phyloP scores from a whole-genome alignment of 1,140 invertebrate species.

The Meloidogyne hapla region DNA sequence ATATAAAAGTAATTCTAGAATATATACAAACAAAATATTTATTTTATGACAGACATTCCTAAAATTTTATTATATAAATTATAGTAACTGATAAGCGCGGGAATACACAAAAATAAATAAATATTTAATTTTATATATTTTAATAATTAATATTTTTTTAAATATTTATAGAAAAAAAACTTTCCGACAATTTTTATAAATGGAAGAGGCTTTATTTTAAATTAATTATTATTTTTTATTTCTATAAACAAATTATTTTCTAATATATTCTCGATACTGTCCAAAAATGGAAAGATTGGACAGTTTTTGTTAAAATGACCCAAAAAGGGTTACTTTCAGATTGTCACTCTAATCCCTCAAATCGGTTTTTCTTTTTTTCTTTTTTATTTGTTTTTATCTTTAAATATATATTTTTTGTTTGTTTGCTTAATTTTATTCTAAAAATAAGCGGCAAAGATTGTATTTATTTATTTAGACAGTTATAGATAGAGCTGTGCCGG shows the following conservation, averaged over 20 bases:
- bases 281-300: background rate
- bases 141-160: no score
- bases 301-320: no score
- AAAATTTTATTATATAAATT: background rate
- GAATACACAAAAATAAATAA: background rate
- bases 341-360: background rate
- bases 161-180: no score
- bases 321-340: background rate
- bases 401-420: slow-evolving; percentile 7
- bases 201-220: no score
- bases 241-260: no score
- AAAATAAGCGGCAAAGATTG: no score
- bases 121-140: no score
- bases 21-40: background rate
- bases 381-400: slow-evolving; percentile 2
- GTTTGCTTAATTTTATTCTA: background rate
- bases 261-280: background rate
- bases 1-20: background rate
- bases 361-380: background rate
- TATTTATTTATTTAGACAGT: no score
- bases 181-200: no score
- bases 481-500: no score
- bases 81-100: slow-evolving; percentile 4
- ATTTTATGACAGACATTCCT: background rate
- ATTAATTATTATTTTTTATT: no score